A percentile compares a stretch with the other conserved stretches of the same genome.
These are phyloP conservation scores for Pachyuromys duprasi DNA, from an alignment of 2,797 vertebrate species.

Conservation along the genomic window DNA sequence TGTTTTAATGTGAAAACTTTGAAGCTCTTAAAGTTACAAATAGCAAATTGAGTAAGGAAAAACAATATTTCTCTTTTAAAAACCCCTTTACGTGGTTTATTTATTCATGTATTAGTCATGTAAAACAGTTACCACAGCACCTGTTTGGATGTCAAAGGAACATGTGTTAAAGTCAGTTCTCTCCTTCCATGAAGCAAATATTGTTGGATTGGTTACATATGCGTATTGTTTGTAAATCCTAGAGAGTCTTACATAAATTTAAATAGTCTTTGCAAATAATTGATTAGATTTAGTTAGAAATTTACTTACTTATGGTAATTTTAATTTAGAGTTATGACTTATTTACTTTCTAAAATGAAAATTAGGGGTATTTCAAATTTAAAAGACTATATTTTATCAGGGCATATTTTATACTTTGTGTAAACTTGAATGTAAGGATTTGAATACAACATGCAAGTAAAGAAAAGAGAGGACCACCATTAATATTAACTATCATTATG, in stretches of 20 bases:
- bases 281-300: not conserved
- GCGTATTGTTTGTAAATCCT: not conserved
- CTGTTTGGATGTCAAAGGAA: not conserved
- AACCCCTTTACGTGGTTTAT: not conserved
- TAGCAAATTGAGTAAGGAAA: not conserved
- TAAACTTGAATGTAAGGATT: not conserved
- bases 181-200: not conserved
- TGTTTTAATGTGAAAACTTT: not conserved
- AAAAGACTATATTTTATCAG: not conserved
- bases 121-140: no score
- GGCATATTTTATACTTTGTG: not conserved
- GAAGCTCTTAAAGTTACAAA: not conserved
- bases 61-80: not conserved
- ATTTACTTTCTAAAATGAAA: conserved; percentile 15
- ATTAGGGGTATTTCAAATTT: not conserved
- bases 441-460: not conserved
- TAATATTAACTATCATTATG: not conserved
- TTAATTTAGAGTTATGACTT: not conserved
- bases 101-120: not conserved
- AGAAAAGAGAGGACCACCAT: not conserved
- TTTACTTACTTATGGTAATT: not conserved
- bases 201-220: not conserved
- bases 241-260: not conserved
- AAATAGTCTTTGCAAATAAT: not conserved
- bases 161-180: not conserved